phyloP scores from a whole-genome alignment of 2,113 vertebrate species.

The Hippolais icterina region DNA sequence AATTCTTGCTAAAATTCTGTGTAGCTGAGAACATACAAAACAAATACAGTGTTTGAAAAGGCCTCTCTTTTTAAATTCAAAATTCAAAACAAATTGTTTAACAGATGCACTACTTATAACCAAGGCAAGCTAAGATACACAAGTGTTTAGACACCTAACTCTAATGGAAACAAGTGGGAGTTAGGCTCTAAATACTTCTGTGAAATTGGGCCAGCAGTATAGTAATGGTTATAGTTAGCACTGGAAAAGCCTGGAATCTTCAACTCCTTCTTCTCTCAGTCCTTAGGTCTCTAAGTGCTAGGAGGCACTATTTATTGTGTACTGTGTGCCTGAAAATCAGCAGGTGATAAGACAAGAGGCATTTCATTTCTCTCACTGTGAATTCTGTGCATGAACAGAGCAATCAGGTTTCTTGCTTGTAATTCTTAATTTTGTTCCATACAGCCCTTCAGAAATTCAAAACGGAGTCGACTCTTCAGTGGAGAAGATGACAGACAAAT shows the following conservation, averaged over 20 bases:
- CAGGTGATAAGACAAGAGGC: not conserved
- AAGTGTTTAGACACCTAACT: constrained; percentile 48
- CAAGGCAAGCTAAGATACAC: not conserved
- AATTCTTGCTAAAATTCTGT: not conserved
- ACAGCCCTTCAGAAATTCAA: constrained; percentile 93
- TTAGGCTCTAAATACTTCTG: constrained; percentile 18
- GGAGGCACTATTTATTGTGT: not conserved
- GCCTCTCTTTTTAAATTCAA: not conserved
- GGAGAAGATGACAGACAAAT: constrained; percentile 90
- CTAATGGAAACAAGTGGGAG: constrained; percentile 38
- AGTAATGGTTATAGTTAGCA: constrained; percentile 47
- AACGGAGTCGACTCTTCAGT: constrained; percentile 90
- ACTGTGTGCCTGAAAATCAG: not conserved
- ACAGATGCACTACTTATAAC: not conserved
- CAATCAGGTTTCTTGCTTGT: not conserved
- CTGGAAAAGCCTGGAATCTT: constrained; percentile 19
- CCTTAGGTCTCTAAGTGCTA: not conserved
- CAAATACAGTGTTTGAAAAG: not conserved
- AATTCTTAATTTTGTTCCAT: constrained; percentile 50
- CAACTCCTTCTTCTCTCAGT: not conserved
- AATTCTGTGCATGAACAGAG: constrained; percentile 13
- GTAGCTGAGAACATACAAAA: not conserved
- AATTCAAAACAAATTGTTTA: not conserved
- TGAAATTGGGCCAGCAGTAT: constrained; percentile 17
- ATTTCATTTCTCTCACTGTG: not conserved